Percentiles rank a stretch among this genome's conserved stretches.
These are phyloP conservation scores for Meandrina meandrites DNA, from an alignment of 92 coral and sea anemone species.

Conservation along the genomic window DNA sequence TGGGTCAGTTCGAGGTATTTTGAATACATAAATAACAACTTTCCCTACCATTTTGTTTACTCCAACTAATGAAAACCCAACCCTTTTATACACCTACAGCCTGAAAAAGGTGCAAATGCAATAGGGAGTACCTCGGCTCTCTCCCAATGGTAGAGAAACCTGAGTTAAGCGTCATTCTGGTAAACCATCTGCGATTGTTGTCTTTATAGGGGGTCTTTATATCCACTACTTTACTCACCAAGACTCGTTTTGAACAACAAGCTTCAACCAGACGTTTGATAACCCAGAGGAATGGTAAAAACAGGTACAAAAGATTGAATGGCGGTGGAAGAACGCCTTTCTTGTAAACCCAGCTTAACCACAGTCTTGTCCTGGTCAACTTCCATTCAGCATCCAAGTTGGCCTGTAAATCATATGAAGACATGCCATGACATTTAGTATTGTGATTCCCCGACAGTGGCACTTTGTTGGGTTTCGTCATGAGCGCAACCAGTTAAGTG, in stretches of 20 bases:
- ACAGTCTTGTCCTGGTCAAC: slow-evolving; percentile 34
- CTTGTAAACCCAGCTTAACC: slow-evolving; percentile 42
- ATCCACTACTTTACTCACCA: background rate
- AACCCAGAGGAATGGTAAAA: slow-evolving; percentile 21
- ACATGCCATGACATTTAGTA: background rate
- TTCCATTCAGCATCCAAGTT: slow-evolving; percentile 50
- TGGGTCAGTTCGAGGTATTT: no score
- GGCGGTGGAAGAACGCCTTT: slow-evolving; percentile 43
- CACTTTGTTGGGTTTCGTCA: background rate
- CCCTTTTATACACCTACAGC: no score
- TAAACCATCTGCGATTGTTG: no score
- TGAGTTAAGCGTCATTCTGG: no score
- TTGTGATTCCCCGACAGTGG: background rate
- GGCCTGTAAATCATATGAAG: slow-evolving; percentile 10
- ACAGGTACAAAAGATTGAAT: slow-evolving; percentile 12
- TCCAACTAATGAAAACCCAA: no score
- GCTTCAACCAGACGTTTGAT: slow-evolving; percentile 4
- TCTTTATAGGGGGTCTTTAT: no score
- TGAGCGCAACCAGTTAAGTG: no score
- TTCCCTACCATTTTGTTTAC: no score
- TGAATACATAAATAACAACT: no score
- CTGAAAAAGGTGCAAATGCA: no score
- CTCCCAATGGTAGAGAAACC: no score
- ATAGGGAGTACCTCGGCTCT: no score
- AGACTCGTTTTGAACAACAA: background rate